phyloP scores from a whole-genome alignment of 2,113 vertebrate species.

The Leptosomus discolor region DNA sequence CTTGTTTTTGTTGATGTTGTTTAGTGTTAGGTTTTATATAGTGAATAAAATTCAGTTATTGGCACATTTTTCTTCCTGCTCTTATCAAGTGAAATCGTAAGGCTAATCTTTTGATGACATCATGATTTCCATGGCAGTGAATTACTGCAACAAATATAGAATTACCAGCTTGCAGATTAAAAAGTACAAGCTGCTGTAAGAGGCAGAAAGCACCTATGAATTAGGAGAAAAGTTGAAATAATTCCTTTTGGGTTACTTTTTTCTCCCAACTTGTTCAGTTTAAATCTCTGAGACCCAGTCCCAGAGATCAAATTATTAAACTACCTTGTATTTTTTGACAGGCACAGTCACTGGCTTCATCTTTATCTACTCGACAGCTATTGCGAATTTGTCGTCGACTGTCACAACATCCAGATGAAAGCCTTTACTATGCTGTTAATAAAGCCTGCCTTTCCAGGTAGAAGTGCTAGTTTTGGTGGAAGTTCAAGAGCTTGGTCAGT shows the following conservation, averaged over 20 bases:
- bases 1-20: neutral
- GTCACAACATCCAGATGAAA: constrained; percentile 88
- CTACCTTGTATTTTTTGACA: constrained; percentile 54
- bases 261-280: neutral
- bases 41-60: neutral
- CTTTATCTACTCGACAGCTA: constrained; percentile 91
- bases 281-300: neutral
- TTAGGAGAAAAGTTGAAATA: neutral
- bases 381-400: constrained; percentile 89
- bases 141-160: neutral
- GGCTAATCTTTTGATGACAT: neutral
- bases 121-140: neutral
- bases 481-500: neutral
- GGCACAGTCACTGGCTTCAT: constrained; percentile 91
- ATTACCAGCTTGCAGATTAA: neutral
- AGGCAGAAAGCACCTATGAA: neutral
- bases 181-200: neutral
- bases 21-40: neutral
- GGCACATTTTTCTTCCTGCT: neutral
- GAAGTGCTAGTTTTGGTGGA: neutral
- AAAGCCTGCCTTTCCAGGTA: constrained; percentile 98
- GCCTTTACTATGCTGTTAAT: constrained; percentile 82
- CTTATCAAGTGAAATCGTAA: neutral
- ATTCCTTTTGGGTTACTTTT: neutral
- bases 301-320: neutral